Percentiles rank a stretch among this genome's conserved stretches.
Conservation (phyloP, 2,888 invertebrate genomes). For the Phrixothrix hirtus region DNA sequence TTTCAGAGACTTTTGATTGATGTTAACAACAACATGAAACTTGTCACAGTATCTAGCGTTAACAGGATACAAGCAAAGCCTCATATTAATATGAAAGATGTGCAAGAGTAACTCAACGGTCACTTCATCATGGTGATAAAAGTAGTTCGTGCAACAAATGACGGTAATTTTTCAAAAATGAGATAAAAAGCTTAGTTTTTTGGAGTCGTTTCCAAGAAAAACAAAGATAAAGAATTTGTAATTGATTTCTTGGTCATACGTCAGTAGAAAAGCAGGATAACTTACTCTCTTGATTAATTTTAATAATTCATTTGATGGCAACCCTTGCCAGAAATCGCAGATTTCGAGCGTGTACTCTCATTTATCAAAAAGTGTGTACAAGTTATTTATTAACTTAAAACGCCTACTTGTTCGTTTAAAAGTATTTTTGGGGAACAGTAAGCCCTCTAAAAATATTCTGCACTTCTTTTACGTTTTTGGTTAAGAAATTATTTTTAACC, state of each 20-base stretch:
- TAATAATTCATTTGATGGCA: constrained; percentile 27
- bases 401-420: constrained; percentile 7
- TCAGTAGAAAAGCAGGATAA: constrained; percentile 16
- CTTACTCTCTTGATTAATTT: constrained; percentile 20
- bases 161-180: constrained; percentile 25
- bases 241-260: constrained; percentile 25
- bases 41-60: not conserved
- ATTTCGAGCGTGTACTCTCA: constrained; percentile 12
- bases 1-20: constrained; percentile 1
- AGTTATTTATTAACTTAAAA: constrained; percentile 5
- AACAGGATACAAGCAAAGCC: constrained; percentile 7
- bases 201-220: constrained; percentile 18
- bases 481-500: too few species aligned
- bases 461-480: too few species aligned
- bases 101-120: constrained; percentile 25
- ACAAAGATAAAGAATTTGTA: constrained; percentile 23
- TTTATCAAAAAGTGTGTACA: constrained; percentile 11
- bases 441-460: too few species aligned
- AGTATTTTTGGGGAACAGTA: not conserved
- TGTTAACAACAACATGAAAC: constrained; percentile 1
- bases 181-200: constrained; percentile 27
- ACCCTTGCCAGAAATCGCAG: constrained; percentile 18
- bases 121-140: constrained; percentile 31
- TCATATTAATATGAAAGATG: constrained; percentile 23
- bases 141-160: constrained; percentile 31